Percentiles rank a stretch among this genome's conserved stretches.
These are phyloP conservation scores for Oryzias javanicus DNA, from an alignment of 2,113 vertebrate species.

Conservation along the genomic window DNA sequence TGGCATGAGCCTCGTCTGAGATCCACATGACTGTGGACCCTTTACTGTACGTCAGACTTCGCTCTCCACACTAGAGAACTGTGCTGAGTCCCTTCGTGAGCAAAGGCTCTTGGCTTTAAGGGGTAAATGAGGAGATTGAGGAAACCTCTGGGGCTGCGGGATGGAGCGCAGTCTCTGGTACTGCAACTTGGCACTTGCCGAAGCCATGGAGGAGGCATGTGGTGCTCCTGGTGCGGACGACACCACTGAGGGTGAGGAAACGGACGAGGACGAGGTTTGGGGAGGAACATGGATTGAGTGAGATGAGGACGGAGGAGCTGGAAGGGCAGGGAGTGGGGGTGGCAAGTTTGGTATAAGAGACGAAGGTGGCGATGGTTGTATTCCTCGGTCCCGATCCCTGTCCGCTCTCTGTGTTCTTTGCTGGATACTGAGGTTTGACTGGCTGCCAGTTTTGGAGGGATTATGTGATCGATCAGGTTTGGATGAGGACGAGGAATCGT, in stretches of 20 bases:
- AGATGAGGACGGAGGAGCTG: constrained; percentile 72
- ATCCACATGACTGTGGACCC: constrained; percentile 31
- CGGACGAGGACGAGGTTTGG: constrained; percentile 73
- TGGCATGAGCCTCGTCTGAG: constrained; percentile 10
- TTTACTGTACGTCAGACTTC: constrained; percentile 81
- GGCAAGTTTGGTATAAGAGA: constrained; percentile 62
- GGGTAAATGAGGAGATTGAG: constrained; percentile 78
- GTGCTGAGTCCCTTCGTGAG: constrained; percentile 86
- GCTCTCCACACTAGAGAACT: constrained; percentile 92
- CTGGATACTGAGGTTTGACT: constrained; percentile 84
- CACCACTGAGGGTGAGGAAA: constrained; percentile 75
- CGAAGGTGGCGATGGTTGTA: constrained; percentile 68
- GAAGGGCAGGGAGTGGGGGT: constrained; percentile 69
- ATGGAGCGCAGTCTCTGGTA: constrained; percentile 80
- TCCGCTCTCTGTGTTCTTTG: constrained; percentile 72
- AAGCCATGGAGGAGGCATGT: constrained; percentile 72
- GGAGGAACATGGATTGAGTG: constrained; percentile 70
- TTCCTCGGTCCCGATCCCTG: constrained; percentile 61
- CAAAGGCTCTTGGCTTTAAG: constrained; percentile 85
- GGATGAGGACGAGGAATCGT: constrained; percentile 71
- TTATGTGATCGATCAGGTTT: constrained; percentile 74
- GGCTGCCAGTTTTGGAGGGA: constrained; percentile 84
- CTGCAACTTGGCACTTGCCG: constrained; percentile 80
- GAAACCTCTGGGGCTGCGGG: constrained; percentile 75
- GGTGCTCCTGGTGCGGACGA: constrained; percentile 74